These are phyloP conservation scores for Pseudochaenichthys georgianus DNA, from an alignment of 2,797 vertebrate species.

Conservation along the genomic window DNA sequence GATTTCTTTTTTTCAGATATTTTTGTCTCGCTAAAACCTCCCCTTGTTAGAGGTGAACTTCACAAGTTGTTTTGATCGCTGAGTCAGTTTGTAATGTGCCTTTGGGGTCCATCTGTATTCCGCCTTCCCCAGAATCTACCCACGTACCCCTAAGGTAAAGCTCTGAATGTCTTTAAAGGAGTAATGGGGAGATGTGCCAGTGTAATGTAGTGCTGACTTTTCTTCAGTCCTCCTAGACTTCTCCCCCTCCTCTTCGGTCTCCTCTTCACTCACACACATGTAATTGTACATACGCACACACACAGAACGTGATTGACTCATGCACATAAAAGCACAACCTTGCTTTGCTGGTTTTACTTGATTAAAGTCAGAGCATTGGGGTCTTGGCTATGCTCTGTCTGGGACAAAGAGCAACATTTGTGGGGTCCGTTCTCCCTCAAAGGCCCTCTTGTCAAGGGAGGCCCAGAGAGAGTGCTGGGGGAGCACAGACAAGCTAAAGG, in stretches of 20 bases:
- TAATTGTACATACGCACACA: constrained; percentile 21
- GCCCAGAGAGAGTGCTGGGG: constrained; percentile 88
- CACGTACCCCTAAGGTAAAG: constrained; percentile 82
- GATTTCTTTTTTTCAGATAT: constrained; percentile 29
- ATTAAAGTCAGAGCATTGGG: constrained; percentile 80
- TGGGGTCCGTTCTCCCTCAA: constrained; percentile 83
- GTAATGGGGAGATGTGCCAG: constrained; percentile 79
- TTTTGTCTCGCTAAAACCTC: constrained; percentile 68
- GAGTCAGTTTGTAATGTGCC: constrained; percentile 82
- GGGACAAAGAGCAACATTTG: constrained; percentile 86
- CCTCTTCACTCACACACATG: constrained; percentile 37
- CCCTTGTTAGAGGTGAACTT: constrained; percentile 79
- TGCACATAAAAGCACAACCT: constrained; percentile 75
- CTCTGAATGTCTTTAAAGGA: constrained; percentile 81
- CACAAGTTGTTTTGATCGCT: constrained; percentile 82
- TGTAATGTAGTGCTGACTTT: constrained; percentile 77
- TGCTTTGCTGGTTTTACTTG: constrained; percentile 83
- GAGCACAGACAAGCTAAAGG: constrained; percentile 89
- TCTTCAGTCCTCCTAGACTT: constrained; percentile 69
- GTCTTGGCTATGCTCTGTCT: constrained; percentile 79
- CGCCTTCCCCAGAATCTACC: constrained; percentile 80
- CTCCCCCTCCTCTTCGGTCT: constrained; percentile 62
- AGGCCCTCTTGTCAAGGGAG: constrained; percentile 88
- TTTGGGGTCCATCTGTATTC: constrained; percentile 78
- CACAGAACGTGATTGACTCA: constrained; percentile 70